phyloP scores from a whole-genome alignment of 1,140 invertebrate genomes.

The Mizuhopecten yessoensis region DNA sequence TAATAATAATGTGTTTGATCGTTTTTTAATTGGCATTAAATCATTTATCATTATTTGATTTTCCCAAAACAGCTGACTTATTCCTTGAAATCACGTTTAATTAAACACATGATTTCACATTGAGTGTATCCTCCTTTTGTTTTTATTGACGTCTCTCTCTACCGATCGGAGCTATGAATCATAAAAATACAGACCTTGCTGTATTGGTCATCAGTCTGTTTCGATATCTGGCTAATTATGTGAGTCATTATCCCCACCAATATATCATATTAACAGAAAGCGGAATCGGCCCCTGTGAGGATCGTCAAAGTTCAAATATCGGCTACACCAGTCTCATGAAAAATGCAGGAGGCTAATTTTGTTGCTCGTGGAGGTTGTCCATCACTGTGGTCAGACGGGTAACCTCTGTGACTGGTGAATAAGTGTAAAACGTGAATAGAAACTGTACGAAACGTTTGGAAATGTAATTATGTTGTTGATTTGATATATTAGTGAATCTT shows the following conservation, averaged over 20 bases:
- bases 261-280: not conserved
- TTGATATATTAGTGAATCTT: not conserved
- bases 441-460: not conserved
- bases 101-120: too few species aligned
- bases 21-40: too few species aligned
- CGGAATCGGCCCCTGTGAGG: conserved; percentile 7
- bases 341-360: conserved; percentile 19
- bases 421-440: conserved; percentile 27
- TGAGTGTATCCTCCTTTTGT: too few species aligned
- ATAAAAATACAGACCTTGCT: too few species aligned
- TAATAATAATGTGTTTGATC: too few species aligned
- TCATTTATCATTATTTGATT: too few species aligned
- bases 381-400: not conserved
- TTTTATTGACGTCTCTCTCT: too few species aligned
- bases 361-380: conserved; percentile 2
- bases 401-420: not conserved
- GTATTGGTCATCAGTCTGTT: not conserved
- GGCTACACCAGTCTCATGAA: not conserved
- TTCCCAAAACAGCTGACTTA: too few species aligned
- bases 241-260: conserved; percentile 1
- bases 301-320: conserved; percentile 8
- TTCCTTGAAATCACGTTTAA: too few species aligned
- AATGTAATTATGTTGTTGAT: not conserved
- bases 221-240: not conserved
- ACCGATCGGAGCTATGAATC: too few species aligned